Conservation (phyloP, 1,140 invertebrate species). For the Anoplophora glabripennis region DNA sequence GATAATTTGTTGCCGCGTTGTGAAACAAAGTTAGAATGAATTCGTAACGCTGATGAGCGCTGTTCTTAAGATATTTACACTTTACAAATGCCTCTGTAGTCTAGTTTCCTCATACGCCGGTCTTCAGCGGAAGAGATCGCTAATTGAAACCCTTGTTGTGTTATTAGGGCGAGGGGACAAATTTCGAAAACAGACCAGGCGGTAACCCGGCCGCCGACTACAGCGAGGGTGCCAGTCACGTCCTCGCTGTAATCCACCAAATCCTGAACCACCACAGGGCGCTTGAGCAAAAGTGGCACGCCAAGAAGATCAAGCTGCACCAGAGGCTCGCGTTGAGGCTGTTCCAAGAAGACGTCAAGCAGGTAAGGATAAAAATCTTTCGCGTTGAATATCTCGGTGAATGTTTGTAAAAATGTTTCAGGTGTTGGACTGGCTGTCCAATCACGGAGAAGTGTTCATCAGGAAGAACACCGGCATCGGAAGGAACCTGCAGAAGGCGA, state of each 20-base stretch:
- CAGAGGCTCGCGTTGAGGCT: conserved; percentile 88
- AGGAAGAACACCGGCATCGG: conserved; percentile 95
- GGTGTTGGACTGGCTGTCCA: conserved; percentile 96
- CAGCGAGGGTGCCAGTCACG: conserved; percentile 87
- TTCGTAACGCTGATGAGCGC: too few species aligned
- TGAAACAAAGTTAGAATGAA: too few species aligned
- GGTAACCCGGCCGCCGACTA: conserved; percentile 93
- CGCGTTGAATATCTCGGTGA: neutral
- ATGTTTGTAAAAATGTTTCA: conserved; percentile 44
- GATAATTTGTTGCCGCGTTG: too few species aligned
- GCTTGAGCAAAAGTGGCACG: conserved; percentile 90
- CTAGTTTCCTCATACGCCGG: too few species aligned
- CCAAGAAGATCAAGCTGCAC: conserved; percentile 89
- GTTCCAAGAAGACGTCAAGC: conserved; percentile 93
- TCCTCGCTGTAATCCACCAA: conserved; percentile 87
- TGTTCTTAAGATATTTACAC: too few species aligned
- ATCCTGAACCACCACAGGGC: conserved; percentile 91
- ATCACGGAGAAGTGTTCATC: conserved; percentile 98
- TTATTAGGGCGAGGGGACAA: conserved; percentile 41
- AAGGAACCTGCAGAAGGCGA: conserved; percentile 87
- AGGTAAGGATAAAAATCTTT: conserved; percentile 51
- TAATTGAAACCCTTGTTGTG: neutral
- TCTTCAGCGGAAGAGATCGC: too few species aligned
- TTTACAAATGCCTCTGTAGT: too few species aligned
- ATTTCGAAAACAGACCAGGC: conserved; percentile 45